Base-by-base conservation (phyloP, 2,113 vertebrate genomes). In the Tragelaphus imberbis region DNA sequence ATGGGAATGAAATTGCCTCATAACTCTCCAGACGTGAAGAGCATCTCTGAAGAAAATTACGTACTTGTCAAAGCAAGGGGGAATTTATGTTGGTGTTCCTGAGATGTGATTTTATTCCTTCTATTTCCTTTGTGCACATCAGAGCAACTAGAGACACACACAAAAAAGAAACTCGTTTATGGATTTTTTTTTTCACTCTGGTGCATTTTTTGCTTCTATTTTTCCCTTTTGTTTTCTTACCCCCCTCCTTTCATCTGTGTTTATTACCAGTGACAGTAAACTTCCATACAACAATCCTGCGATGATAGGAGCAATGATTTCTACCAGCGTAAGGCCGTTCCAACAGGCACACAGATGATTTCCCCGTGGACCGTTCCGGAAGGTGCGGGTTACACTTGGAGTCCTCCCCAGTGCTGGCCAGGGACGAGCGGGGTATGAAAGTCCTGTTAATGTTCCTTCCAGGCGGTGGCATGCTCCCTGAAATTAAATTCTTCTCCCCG, bases 41-140 rank as follows among this genome's bases (percentile, higher is more conserved):
- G 99, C 99, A 99, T 99, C 99, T 99, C 99, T 99, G 99, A 99
- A 99, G 99, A 99, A 99, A 99, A 99, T 99, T 99, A 99, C 99
- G 99, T 99, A 99, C 99, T 99, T 99, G 99, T 99, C 99, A 99
- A 99, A 99, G 99, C 99, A 99, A 99, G 98, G 98, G 99, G 99
- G 99, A 98, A 99, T 99, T 99, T 99, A 99, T 99, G 99, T 99
- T 99, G 99, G 98, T 99, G 99, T 99, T 99, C 98, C 99, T 98
- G 99, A 99, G 98, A 99, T 99, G 99, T 99, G 99, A 99, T 99
- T 99, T 99, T 99, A 99, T 99, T 99, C 99, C 98, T 98, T 99
- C 99, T 99, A 99, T 99, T 99, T 99, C 99, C 99, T 99, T 99
- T 99, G 99, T 99, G 99, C 98, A 99, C 98, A 99, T 99, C 99